Base-by-base conservation (phyloP, 2,797 vertebrate genomes). In the Semaprochilodus insignis region DNA sequence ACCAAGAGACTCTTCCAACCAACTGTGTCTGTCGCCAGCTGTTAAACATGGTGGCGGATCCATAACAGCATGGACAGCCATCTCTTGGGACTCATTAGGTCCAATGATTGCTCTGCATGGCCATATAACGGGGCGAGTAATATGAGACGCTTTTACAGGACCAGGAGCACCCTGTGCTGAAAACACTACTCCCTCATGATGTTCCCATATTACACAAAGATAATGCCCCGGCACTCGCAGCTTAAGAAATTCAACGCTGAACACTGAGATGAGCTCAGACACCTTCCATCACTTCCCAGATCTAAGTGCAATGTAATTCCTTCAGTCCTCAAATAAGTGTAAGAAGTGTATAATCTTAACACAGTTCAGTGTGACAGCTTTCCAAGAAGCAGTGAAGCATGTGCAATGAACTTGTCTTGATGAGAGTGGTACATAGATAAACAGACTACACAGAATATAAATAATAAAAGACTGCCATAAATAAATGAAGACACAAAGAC, bases 101-200 rank as follows among this genome's bases (percentile, higher is more conserved):
- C 62, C 13, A 4, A 78, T 54, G 19, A 52, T 31, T 77, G 23
- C 72, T 74, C 72, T 74, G 55, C 55, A 40, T 74, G 71, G 54
- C 19, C 27, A 14, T 76, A 62, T 76, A 62, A 62, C 15, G 21
- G 36, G 31, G 14, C 14, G 25, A 44, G n/a, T n/a, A 62, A 76
- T 44, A 48, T 62, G 57, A 76, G 57, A n/a, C 4, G 4, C n/a
- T 25, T 48, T 76, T 76, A 48, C 36, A 23, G 55, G 21, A 48
- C 54, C 34, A 16, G 40, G 36, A 23, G 44, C 44, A 52, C 23
- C 13, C 36, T 25, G 36, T 60, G 57, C 11, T 62, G 34, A 44
- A 71, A 72, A 27, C n/a, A 6, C 25, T 17, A 15, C 21, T 25
- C 55, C 54, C 17, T 73, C 51, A 27, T 73, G 2, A 55, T 34